Evolutionary conservation across 2,113 vertebrate species (phyloP).

Genomic region (Equus quagga): DNA sequence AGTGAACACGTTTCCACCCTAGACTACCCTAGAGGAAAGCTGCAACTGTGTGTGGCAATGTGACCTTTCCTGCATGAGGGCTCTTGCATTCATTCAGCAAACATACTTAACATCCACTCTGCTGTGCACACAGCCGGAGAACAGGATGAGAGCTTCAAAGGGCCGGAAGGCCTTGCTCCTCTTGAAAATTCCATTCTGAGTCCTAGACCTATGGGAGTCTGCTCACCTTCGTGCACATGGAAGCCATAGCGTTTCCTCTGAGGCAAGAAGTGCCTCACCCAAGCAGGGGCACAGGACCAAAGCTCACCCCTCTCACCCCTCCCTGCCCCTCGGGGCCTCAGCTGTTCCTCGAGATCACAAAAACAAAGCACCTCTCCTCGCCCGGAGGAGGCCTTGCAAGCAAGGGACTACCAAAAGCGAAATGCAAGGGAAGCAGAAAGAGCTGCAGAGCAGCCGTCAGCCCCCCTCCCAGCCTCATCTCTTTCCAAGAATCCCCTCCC

Average conservation of each 20-base stretch:
- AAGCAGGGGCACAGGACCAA: neutral
- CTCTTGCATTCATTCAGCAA: neutral
- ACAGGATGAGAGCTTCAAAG: neutral
- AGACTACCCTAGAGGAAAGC: neutral
- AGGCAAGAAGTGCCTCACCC: neutral
- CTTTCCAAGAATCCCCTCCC: constrained; percentile 67
- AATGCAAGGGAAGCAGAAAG: constrained; percentile 35
- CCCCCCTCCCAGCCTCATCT: neutral
- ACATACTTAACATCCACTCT: neutral
- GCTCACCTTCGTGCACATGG: neutral
- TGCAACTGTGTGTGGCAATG: neutral
- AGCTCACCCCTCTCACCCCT: neutral
- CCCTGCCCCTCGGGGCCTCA: neutral
- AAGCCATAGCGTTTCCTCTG: neutral
- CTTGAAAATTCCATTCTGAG: constrained; percentile 24
- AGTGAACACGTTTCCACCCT: neutral
- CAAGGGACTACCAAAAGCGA: neutral
- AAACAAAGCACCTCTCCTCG: constrained; percentile 1
- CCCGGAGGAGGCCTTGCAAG: constrained; percentile 6
- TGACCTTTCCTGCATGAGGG: neutral
- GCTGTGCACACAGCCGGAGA: neutral
- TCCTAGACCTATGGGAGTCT: neutral
- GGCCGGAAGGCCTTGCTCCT: neutral
- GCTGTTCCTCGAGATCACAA: neutral
- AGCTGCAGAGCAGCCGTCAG: neutral